These are phyloP conservation scores for Zhuqinia jingwanae DNA, from an alignment of 2,888 invertebrate genomes.

Conservation along the genomic window DNA sequence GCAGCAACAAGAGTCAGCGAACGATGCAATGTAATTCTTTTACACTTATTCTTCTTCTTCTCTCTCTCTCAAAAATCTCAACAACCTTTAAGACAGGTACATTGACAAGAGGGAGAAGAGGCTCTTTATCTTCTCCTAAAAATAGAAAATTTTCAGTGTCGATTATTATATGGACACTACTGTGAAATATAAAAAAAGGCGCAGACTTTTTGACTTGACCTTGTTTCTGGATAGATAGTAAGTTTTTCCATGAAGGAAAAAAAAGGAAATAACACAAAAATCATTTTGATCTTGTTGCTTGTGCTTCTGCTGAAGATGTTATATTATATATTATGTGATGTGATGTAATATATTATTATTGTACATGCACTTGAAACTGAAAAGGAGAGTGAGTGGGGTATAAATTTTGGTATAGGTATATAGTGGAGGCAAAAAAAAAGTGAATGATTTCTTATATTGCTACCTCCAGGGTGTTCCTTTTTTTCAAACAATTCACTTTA, in stretches of 20 bases:
- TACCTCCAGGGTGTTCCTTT: slow-evolving; percentile 69
- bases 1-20: slow-evolving; percentile 1
- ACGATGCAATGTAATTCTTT: slow-evolving; percentile 19
- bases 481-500: slow-evolving; percentile 61
- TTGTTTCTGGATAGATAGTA: slow-evolving; percentile 59
- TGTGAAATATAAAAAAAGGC: slow-evolving; percentile 70
- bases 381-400: slow-evolving; percentile 64
- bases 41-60: not conserved
- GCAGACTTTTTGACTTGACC: slow-evolving; percentile 73
- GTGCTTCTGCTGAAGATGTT: not conserved
- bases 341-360: slow-evolving; percentile 44
- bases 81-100: slow-evolving; percentile 60
- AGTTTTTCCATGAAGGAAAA: not conserved
- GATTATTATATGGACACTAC: slow-evolving; percentile 54
- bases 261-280: slow-evolving; percentile 38
- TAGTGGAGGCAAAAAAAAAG: not conserved
- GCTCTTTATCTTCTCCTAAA: slow-evolving; percentile 66
- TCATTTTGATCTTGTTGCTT: not conserved
- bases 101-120: slow-evolving; percentile 43
- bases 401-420: no score
- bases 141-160: slow-evolving; percentile 62
- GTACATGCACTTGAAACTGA: slow-evolving; percentile 62
- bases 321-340: not conserved
- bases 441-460: slow-evolving; percentile 40
- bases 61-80: not conserved